These are phyloP conservation scores for Papilio gigon DNA, from an alignment of 2,888 invertebrate genomes.

Conservation along the genomic window DNA sequence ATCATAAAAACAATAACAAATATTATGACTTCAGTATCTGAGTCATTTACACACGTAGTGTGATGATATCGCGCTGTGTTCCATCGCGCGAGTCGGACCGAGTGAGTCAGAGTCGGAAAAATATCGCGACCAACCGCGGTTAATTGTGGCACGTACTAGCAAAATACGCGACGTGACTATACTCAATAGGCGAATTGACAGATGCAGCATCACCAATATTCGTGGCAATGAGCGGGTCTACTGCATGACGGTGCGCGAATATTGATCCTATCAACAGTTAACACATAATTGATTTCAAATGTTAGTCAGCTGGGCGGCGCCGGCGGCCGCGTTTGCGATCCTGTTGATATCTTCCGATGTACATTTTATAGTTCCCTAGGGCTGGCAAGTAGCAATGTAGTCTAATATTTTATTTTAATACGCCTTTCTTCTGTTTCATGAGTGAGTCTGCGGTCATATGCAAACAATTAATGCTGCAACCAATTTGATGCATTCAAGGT, in stretches of 20 bases:
- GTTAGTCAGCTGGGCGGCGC: conserved; percentile 11
- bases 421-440: too few relatives aligned
- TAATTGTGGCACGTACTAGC: conserved; percentile 1
- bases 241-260: background rate
- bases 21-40: conserved; percentile 7
- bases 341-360: background rate
- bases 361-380: background rate
- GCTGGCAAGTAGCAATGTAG: background rate
- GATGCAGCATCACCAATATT: too few relatives aligned
- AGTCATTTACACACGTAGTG: conserved; percentile 3
- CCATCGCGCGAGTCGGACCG: background rate
- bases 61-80: background rate
- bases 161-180: background rate
- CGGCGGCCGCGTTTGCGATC: conserved; percentile 13
- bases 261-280: background rate
- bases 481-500: too few relatives aligned
- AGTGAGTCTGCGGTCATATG: too few relatives aligned
- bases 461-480: too few relatives aligned
- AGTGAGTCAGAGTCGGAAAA: conserved; percentile 9
- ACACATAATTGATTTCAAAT: conserved; percentile 5
- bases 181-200: background rate
- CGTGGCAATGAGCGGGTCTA: too few relatives aligned
- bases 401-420: too few relatives aligned
- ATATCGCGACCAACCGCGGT: background rate
- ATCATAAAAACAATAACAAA: conserved; percentile 19